phyloP scores from a whole-genome alignment of 2,888 invertebrate species.

The Athrips mouffetella region DNA sequence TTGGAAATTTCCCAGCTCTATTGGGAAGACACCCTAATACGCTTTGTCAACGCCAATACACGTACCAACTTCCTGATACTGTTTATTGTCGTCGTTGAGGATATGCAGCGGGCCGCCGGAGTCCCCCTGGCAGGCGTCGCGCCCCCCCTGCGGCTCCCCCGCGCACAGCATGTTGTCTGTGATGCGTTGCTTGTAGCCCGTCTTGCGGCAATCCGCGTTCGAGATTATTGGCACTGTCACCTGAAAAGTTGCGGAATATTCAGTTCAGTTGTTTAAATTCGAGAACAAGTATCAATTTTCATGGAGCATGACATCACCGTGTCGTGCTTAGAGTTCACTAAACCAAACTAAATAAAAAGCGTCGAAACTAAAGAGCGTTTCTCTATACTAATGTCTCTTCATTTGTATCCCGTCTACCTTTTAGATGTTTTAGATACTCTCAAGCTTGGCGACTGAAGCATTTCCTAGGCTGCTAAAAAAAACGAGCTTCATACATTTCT shows the following conservation, averaged over 20 bases:
- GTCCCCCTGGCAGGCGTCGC: conserved; percentile 90
- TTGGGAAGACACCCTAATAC: background rate
- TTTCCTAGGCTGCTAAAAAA: too few relatives aligned
- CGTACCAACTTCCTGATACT: conserved; percentile 80
- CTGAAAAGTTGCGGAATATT: conserved; percentile 33
- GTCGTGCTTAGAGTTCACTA: too few relatives aligned
- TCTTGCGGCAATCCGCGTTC: conserved; percentile 80
- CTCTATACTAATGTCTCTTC: too few relatives aligned
- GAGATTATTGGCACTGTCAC: conserved; percentile 70
- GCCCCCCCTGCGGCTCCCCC: conserved; percentile 83
- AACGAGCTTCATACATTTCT: too few relatives aligned
- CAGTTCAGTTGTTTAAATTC: background rate
- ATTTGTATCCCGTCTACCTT: too few relatives aligned
- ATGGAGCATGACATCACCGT: too few relatives aligned
- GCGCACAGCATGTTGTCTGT: conserved; percentile 90
- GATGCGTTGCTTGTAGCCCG: conserved; percentile 83
- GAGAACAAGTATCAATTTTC: too few relatives aligned
- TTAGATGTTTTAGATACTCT: too few relatives aligned
- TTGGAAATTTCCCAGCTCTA: background rate
- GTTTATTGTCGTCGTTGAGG: conserved; percentile 63
- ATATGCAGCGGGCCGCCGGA: conserved; percentile 88
- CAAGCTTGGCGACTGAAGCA: too few relatives aligned
- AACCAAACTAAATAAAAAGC: background rate
- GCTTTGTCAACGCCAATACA: conserved; percentile 3
- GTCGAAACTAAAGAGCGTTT: too few relatives aligned